phyloP scores from a whole-genome alignment of 1,140 invertebrate genomes.

The Brachionus angularis region DNA sequence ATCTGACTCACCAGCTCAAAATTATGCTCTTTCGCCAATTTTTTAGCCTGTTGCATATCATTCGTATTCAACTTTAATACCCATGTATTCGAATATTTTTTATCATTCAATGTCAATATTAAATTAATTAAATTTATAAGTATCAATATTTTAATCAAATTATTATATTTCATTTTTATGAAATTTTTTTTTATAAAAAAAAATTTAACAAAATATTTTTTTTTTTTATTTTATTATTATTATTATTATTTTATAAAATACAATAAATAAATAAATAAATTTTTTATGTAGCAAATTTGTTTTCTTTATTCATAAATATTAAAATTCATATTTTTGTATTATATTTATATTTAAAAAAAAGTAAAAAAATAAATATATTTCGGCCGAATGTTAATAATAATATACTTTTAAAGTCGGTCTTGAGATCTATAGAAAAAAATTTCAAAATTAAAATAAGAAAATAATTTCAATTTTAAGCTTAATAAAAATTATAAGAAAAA shows the following conservation, averaged over 20 bases:
- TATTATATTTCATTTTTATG: too few relatives aligned
- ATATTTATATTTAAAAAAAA: not conserved
- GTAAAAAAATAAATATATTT: too few relatives aligned
- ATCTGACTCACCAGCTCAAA: slow-evolving; percentile 19
- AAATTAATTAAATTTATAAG: too few relatives aligned
- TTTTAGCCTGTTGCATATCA: not conserved
- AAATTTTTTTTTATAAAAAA: too few relatives aligned
- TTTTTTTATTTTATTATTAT: not conserved
- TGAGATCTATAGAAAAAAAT: too few relatives aligned
- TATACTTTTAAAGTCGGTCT: too few relatives aligned
- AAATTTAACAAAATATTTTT: not conserved
- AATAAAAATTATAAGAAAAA: not conserved
- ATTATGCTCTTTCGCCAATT: not conserved
- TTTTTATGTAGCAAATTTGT: not conserved
- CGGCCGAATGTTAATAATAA: too few relatives aligned
- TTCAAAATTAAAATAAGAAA: too few relatives aligned
- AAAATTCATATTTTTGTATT: not conserved
- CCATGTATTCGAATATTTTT: slow-evolving; percentile 2
- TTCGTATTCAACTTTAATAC: slow-evolving; percentile 12
- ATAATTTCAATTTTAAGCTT: not conserved
- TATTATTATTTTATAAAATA: not conserved
- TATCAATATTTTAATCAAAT: too few relatives aligned
- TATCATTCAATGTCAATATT: too few relatives aligned
- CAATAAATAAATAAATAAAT: not conserved
- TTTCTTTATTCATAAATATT: not conserved